Evolutionary conservation across 2,888 invertebrate species (phyloP).

Genomic region (Deladenus siricidicola): DNA sequence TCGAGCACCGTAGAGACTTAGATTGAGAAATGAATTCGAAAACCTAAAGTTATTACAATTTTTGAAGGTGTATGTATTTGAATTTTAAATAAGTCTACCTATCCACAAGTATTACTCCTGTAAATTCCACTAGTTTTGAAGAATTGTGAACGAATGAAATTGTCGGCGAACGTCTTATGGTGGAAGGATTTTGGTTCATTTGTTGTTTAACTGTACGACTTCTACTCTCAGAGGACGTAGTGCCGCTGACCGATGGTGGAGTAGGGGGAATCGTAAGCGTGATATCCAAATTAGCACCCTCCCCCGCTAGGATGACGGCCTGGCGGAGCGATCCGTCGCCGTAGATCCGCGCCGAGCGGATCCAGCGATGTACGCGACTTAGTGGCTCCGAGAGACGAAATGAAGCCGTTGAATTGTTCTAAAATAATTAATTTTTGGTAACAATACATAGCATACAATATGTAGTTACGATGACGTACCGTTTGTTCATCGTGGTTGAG

Average conservation of each 20-base stretch:
- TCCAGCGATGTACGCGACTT: slow-evolving; percentile 40
- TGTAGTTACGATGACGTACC: background rate
- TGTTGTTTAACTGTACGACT: too few species aligned
- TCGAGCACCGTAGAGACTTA: slow-evolving; percentile 38
- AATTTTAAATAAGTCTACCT: background rate
- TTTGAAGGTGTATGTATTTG: slow-evolving; percentile 13
- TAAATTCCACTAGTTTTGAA: slow-evolving; percentile 41
- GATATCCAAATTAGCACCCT: slow-evolving; percentile 47
- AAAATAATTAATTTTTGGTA: background rate
- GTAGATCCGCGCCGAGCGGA: slow-evolving; percentile 43
- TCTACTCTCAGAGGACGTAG: too few species aligned
- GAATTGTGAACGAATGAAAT: slow-evolving; percentile 50
- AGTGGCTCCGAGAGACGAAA: slow-evolving; percentile 39
- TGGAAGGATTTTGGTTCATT: background rate
- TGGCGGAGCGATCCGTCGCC: slow-evolving; percentile 37
- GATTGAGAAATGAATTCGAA: slow-evolving; percentile 42
- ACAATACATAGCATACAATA: slow-evolving; percentile 24
- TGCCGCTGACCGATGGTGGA: slow-evolving; percentile 1
- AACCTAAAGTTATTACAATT: slow-evolving; percentile 2
- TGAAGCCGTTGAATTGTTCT: slow-evolving; percentile 8
- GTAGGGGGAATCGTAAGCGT: slow-evolving; percentile 37
- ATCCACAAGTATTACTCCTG: slow-evolving; percentile 40
- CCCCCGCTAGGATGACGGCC: slow-evolving; percentile 43
- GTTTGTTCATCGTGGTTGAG: slow-evolving; percentile 28
- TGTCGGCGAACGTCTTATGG: background rate